Percentiles rank a stretch among this genome's conserved stretches.
Evolutionary conservation across 2,888 invertebrate genomes (phyloP).

Genomic region (Acronicta alni): DNA sequence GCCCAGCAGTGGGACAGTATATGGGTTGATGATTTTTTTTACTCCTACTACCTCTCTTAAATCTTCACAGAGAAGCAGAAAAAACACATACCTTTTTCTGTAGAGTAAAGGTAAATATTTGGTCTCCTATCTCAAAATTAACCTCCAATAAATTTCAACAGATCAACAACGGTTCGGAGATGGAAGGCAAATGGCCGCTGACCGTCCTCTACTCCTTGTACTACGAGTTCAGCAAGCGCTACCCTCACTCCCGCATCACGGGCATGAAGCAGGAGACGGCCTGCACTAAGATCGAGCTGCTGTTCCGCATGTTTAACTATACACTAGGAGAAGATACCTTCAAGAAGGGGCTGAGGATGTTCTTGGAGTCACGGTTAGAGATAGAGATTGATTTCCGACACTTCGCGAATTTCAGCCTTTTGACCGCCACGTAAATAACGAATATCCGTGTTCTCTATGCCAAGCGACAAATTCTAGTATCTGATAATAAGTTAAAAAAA

Average conservation of each 20-base stretch:
- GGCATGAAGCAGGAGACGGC: conserved; percentile 93
- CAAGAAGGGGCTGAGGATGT: conserved; percentile 91
- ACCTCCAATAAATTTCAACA: conserved; percentile 60
- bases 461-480: too few relatives aligned
- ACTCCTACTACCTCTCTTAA: too few relatives aligned
- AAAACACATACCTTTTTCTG: too few relatives aligned
- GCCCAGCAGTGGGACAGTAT: too few relatives aligned
- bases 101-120: too few relatives aligned
- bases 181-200: conserved; percentile 95
- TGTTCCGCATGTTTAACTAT: conserved; percentile 97
- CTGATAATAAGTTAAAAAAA: too few relatives aligned
- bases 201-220: conserved; percentile 93
- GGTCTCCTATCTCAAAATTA: too few relatives aligned
- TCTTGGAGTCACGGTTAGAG: conserved; percentile 90
- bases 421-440: too few relatives aligned
- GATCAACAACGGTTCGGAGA: conserved; percentile 92
- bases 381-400: background rate
- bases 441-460: too few relatives aligned
- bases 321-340: conserved; percentile 94
- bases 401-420: too few relatives aligned
- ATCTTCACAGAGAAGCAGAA: too few relatives aligned
- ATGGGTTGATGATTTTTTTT: too few relatives aligned
- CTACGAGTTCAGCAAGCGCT: conserved; percentile 94
- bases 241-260: conserved; percentile 93
- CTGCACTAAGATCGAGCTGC: conserved; percentile 93